A percentile compares a stretch with the other conserved stretches of the same genome.
Evolutionary conservation across 2,888 invertebrate species (phyloP).

Genomic region (Camponotus fellah): DNA sequence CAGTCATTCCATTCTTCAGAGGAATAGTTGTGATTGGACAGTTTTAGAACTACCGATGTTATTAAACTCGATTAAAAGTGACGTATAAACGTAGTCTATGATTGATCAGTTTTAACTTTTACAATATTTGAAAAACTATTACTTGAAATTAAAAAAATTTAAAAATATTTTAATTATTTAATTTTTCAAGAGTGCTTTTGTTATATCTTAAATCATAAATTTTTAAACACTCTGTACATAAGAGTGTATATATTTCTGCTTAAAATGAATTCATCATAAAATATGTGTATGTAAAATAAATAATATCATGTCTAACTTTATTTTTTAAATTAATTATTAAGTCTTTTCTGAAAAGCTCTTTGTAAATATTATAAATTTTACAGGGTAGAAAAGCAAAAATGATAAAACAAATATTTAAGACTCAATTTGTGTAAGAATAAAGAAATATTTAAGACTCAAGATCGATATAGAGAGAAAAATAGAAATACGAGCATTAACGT

Average conservation of each 20-base stretch:
- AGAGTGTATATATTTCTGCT: neutral
- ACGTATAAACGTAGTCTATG: too few species aligned
- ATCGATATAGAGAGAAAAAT: conserved; percentile 1
- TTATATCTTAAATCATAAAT: too few species aligned
- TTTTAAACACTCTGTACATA: too few species aligned
- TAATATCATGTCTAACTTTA: conserved; percentile 2
- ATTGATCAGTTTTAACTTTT: too few species aligned
- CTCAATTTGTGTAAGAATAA: conserved; percentile 26
- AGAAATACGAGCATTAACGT: conserved; percentile 44
- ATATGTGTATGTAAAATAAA: conserved; percentile 1
- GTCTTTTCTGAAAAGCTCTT: conserved; percentile 38
- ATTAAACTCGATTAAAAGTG: too few species aligned
- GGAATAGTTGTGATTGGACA: too few species aligned
- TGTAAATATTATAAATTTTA: conserved; percentile 10
- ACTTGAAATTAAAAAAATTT: too few species aligned
- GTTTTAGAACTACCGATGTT: too few species aligned
- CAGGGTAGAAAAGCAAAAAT: conserved; percentile 11
- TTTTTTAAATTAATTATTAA: neutral
- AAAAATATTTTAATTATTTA: too few species aligned
- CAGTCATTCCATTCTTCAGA: too few species aligned
- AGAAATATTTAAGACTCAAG: conserved; percentile 33
- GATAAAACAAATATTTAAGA: conserved; percentile 24
- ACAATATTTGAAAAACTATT: too few species aligned
- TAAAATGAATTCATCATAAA: neutral
- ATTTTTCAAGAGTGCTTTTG: too few species aligned